These are phyloP conservation scores for Tetrax tetrax DNA, from an alignment of 2,113 vertebrate species.

Conservation along the genomic window DNA sequence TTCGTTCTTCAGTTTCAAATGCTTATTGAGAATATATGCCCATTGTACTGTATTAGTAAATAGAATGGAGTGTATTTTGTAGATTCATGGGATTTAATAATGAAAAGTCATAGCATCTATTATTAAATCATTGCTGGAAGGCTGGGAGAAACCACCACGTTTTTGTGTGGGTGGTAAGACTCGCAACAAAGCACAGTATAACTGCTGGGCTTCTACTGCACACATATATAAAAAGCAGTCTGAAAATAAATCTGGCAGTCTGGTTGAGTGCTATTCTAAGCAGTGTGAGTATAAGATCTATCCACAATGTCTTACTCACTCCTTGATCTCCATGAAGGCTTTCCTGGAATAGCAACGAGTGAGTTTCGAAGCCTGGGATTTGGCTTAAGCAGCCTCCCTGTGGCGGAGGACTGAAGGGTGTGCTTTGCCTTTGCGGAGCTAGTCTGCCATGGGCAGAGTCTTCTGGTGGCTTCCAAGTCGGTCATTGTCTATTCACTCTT, in stretches of 20 bases:
- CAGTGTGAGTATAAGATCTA: conserved; percentile 20
- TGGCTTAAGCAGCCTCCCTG: not conserved
- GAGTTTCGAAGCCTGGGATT: not conserved
- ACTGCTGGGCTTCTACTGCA: conserved; percentile 45
- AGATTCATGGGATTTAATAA: conserved; percentile 26
- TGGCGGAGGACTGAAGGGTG: not conserved
- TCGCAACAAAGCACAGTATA: conserved; percentile 62
- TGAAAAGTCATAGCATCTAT: conserved; percentile 37
- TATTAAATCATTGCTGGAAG: conserved; percentile 60
- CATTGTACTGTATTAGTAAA: conserved; percentile 6
- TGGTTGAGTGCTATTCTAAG: conserved; percentile 57
- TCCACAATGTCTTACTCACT: conserved; percentile 43
- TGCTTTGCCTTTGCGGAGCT: not conserved
- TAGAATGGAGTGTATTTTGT: conserved; percentile 15
- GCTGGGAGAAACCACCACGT: not conserved
- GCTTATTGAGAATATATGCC: not conserved
- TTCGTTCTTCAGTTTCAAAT: not conserved
- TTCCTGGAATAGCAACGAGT: conserved; percentile 53
- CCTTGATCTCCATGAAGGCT: conserved; percentile 49
- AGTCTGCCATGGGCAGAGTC: accelerated
- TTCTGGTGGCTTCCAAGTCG: accelerated
- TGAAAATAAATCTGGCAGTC: conserved; percentile 63
- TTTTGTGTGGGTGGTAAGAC: conserved; percentile 57
- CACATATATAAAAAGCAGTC: conserved; percentile 43
- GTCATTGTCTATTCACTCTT: not conserved